Conservation (phyloP, 2,797 vertebrate genomes). For the Valencia hispanica region DNA sequence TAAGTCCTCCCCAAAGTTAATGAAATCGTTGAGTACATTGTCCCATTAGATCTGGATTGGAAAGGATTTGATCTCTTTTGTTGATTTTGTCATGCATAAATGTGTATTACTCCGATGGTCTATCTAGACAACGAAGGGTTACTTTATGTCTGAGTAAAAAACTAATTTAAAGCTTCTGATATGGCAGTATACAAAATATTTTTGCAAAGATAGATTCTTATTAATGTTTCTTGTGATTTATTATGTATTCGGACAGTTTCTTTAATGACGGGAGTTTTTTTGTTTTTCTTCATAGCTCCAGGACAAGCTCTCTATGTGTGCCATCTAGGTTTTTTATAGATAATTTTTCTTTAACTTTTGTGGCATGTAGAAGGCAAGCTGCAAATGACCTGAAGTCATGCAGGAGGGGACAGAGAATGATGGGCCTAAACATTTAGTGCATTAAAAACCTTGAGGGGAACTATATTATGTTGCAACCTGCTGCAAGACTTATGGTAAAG, state of each 20-base stretch:
- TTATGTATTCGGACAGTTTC: conserved; percentile 27
- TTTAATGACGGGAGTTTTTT: conserved; percentile 36
- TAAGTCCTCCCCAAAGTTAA: conserved; percentile 72
- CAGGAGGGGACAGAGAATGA: conserved; percentile 60
- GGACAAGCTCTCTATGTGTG: conserved; percentile 40
- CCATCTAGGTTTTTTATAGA: conserved; percentile 48
- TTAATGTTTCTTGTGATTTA: conserved; percentile 24
- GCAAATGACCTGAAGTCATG: conserved; percentile 48
- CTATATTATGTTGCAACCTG: conserved; percentile 56
- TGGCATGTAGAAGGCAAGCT: conserved; percentile 60
- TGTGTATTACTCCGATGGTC: background rate
- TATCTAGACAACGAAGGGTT: background rate
- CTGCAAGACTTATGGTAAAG: conserved; percentile 42
- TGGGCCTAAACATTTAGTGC: conserved; percentile 57
- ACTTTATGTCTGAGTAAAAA: background rate
- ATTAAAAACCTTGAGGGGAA: conserved; percentile 44
- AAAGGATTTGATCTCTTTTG: conserved; percentile 36
- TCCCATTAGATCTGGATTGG: conserved; percentile 56
- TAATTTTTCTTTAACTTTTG: conserved; percentile 46
- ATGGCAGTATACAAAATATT: background rate
- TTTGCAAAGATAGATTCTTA: background rate
- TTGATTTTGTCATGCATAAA: background rate
- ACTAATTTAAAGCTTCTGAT: background rate
- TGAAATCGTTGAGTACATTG: conserved; percentile 71
- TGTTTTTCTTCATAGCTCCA: conserved; percentile 32